Percentiles rank a stretch among this genome's conserved stretches.
phyloP scores from a whole-genome alignment of 2,888 invertebrate genomes.

The Aelia acuminata region DNA sequence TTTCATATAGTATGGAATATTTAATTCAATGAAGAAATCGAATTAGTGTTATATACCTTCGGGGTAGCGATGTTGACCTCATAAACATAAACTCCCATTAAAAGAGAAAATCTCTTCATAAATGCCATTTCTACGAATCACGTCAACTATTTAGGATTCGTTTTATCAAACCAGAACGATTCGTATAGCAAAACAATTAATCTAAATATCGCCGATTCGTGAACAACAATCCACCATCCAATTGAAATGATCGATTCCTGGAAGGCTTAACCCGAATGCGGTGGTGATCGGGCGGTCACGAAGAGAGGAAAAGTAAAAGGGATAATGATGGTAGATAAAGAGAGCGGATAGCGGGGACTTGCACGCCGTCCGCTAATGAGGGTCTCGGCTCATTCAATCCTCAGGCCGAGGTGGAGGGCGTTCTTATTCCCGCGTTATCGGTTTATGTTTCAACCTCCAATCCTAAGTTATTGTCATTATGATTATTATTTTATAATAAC shows the following conservation, averaged over 20 bases:
- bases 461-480: neutral
- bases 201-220: neutral
- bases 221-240: neutral
- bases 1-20: too few relatives aligned
- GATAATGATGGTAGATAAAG: conserved; percentile 24
- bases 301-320: neutral
- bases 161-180: neutral
- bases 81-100: too few relatives aligned
- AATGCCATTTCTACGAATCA: too few relatives aligned
- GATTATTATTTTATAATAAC: too few relatives aligned
- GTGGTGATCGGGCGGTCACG: conserved; percentile 18
- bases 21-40: too few relatives aligned
- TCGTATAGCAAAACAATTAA: neutral
- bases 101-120: too few relatives aligned
- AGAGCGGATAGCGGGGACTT: neutral
- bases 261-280: neutral
- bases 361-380: neutral
- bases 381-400: neutral
- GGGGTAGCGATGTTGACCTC: too few relatives aligned
- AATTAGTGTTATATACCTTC: too few relatives aligned
- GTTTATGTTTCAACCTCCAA: neutral
- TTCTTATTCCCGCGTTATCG: neutral
- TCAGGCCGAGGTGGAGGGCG: too few relatives aligned
- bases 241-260: conserved; percentile 8
- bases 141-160: too few relatives aligned